Conservation (phyloP, 2,888 invertebrate species). For the Apodemia hepburni region DNA sequence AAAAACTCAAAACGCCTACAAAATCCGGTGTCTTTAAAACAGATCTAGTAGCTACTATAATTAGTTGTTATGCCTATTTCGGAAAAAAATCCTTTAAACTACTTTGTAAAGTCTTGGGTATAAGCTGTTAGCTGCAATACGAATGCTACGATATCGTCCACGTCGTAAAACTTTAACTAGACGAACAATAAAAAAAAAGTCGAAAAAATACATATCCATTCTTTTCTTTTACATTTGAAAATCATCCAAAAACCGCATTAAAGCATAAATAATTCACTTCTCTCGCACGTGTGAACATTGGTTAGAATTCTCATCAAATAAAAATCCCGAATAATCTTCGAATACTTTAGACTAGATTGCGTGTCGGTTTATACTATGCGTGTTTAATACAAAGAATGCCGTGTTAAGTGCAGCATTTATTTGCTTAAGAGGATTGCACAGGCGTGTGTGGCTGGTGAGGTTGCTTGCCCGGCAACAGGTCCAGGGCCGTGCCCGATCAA, state of each 20-base stretch:
- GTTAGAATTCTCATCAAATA: not conserved
- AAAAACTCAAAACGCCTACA: no score
- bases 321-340: not conserved
- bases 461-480: conserved; percentile 74
- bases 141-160: no score
- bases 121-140: no score
- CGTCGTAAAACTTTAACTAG: no score
- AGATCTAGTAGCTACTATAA: no score
- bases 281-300: not conserved
- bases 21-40: no score
- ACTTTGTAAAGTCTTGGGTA: no score
- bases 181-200: no score
- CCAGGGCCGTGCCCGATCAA: conserved; percentile 58
- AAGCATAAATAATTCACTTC: not conserved
- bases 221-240: not conserved
- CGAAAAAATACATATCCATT: no score
- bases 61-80: no score
- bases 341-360: not conserved
- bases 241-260: not conserved
- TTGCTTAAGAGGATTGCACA: not conserved
- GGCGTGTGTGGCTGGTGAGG: conserved; percentile 36
- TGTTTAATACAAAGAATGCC: not conserved
- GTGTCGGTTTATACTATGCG: not conserved
- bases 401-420: conserved; percentile 1
- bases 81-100: no score